phyloP scores from a whole-genome alignment of 2,797 vertebrate genomes.

The Mus caroli region DNA sequence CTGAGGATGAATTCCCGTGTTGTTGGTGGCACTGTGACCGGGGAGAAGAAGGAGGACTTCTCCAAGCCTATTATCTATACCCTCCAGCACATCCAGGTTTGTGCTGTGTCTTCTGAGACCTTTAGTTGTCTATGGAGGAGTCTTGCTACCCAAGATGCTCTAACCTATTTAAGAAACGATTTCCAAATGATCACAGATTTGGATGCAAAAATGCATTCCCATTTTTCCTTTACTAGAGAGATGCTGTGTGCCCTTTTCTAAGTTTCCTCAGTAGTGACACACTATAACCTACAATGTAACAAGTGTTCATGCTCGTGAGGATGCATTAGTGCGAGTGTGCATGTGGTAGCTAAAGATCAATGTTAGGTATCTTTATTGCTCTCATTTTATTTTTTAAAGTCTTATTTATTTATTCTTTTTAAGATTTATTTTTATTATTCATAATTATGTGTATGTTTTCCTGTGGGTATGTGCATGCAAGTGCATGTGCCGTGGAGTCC shows the following conservation, averaged over 20 bases:
- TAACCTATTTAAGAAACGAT: background rate
- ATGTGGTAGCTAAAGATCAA: background rate
- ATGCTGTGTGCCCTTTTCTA: background rate
- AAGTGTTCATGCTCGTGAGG: background rate
- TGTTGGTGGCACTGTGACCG: constrained; percentile 88
- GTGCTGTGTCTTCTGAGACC: background rate
- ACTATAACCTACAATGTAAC: background rate
- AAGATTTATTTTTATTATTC: background rate
- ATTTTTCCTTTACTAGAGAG: background rate
- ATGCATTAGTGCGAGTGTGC: background rate
- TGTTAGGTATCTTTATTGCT: background rate
- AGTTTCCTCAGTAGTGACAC: background rate
- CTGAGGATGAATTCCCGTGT: constrained; percentile 90
- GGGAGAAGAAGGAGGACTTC: constrained; percentile 86
- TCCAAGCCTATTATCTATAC: constrained; percentile 85
- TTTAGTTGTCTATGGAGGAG: rapidly evolving
- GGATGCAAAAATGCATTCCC: background rate
- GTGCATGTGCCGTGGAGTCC: background rate
- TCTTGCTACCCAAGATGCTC: rapidly evolving
- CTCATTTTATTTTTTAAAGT: background rate
- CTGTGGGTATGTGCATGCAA: background rate
- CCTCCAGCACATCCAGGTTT: constrained; percentile 88
- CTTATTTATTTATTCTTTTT: background rate
- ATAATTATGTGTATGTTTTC: background rate
- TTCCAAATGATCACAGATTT: background rate